Evolutionary conservation across 2,113 vertebrate genomes (phyloP).

Genomic region (Propithecus coquereli): DNA sequence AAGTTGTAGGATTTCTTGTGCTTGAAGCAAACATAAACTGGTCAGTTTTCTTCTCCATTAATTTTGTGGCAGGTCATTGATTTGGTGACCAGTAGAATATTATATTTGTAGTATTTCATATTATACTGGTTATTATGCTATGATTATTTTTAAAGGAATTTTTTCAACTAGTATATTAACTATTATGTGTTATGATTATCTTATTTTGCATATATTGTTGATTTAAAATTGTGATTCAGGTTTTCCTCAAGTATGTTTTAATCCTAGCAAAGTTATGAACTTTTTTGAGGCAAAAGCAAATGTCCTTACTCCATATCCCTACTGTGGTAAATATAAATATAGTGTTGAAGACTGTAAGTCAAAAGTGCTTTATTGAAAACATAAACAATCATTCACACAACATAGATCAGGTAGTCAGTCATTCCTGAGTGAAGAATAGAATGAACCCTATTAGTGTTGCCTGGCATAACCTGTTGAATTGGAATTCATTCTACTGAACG

Average conservation of each 20-base stretch:
- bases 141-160: background rate
- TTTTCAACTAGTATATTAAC: background rate
- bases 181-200: background rate
- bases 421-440: background rate
- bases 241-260: slow-evolving; percentile 12
- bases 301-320: background rate
- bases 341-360: background rate
- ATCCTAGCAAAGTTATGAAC: background rate
- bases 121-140: background rate
- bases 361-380: background rate
- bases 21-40: background rate
- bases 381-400: background rate
- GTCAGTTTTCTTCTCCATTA: background rate
- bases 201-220: background rate
- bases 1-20: background rate
- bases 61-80: background rate
- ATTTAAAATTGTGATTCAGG: background rate
- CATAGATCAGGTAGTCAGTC: background rate
- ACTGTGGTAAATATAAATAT: background rate
- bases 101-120: background rate
- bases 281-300: background rate
- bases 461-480: slow-evolving; percentile 7
- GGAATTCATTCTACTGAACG: slow-evolving; percentile 26
- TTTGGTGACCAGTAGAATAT: background rate
- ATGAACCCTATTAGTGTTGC: background rate